Percentiles rank a stretch among this genome's conserved stretches.
Conservation (phyloP, 2,888 invertebrate species). For the Dromius quadrimaculatus region DNA sequence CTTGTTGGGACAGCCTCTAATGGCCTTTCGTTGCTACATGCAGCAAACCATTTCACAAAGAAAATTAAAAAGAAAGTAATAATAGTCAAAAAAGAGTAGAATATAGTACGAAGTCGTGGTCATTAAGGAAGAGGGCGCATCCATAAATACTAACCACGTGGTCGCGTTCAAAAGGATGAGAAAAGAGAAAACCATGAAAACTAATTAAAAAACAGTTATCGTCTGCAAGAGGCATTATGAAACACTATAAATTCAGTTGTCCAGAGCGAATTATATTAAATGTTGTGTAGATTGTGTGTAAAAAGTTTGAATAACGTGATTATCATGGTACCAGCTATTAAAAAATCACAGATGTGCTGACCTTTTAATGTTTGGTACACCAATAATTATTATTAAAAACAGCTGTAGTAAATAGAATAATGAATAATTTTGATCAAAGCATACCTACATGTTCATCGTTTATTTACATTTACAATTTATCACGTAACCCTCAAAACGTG, state of each 20-base stretch:
- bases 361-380: too few relatives aligned
- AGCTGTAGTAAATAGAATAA: too few relatives aligned
- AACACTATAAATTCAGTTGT: slow-evolving; percentile 45
- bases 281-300: neutral
- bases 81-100: slow-evolving; percentile 44
- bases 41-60: slow-evolving; percentile 15
- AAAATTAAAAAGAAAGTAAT: slow-evolving; percentile 35
- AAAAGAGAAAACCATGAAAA: slow-evolving; percentile 46
- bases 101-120: slow-evolving; percentile 44
- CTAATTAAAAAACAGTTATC: slow-evolving; percentile 52
- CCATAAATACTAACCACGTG: slow-evolving; percentile 42
- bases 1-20: too few relatives aligned
- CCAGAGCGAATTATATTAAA: slow-evolving; percentile 9
- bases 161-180: slow-evolving; percentile 29
- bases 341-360: too few relatives aligned
- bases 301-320: too few relatives aligned
- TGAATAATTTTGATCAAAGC: too few relatives aligned
- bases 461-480: too few relatives aligned
- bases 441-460: too few relatives aligned
- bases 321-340: too few relatives aligned
- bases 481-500: too few relatives aligned
- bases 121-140: slow-evolving; percentile 39
- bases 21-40: slow-evolving; percentile 9
- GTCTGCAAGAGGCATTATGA: slow-evolving; percentile 44
- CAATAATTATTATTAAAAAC: too few relatives aligned